Base-by-base conservation (phyloP, 2,888 invertebrate species). In the Pristionchus exspectatus region DNA sequence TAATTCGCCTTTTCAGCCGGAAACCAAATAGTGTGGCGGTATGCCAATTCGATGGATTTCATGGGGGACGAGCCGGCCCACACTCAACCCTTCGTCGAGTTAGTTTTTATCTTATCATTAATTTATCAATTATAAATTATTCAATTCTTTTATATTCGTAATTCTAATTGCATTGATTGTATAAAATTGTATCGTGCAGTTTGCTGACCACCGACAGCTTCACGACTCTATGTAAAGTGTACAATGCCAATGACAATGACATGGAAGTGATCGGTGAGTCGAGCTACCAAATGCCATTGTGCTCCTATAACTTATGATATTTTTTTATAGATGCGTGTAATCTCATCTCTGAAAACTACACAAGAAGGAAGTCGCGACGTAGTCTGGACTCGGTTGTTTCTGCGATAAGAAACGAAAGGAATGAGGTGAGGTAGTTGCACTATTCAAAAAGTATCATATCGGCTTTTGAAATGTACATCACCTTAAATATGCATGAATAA, bases 81-180 rank as follows among this genome's bases (percentile, higher is more conserved):
- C 4, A 72, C 56, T 9, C 87, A 88, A 56, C 87, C 87, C 5
- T 88, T 88, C 44, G 54, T 38, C 21, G 87, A 88, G 87, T 88
- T 54, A 56, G 87, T 88, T 21, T 24, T 81, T 38, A 16, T 38
- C 1, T n/a, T 69, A 2, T 9, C n/a, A 33, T 14, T 33, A 24
- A 24, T 83, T 54, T 54, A 4, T 30, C 27, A 83, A 56, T 24
- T 0, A 21, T 50, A n/a, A 5, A 9, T 50, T 50, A 50, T 50
- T 50, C 44, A 50, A 50, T 50, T 50, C 4, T 50, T 7, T 7
- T 9, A 50, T 9, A 50, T 50, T 0, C 12, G 44, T 7, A 12
- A 50, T 7, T 50, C 5, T 3, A 50, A 50, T 50, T 50, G 44
- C 12, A 12, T 50, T 50, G 12, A 50, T 44, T 38, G 44, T 16